These are phyloP conservation scores for Aspidiotus destructor DNA, from an alignment of 2,888 invertebrate genomes.

Conservation along the genomic window DNA sequence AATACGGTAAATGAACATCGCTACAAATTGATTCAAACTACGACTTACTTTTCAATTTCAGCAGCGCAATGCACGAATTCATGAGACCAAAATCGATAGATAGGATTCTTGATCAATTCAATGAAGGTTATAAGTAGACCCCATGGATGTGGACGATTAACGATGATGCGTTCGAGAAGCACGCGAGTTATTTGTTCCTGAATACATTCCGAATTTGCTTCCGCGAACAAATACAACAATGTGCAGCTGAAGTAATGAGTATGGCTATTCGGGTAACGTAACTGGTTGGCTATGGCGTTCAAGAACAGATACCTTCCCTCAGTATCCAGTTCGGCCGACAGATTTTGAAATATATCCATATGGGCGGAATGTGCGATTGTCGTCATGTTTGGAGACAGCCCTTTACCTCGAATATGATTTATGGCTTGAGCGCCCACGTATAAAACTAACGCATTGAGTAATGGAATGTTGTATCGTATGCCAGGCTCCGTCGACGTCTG, in stretches of 20 bases:
- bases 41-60: slow-evolving; percentile 92
- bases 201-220: slow-evolving; percentile 93
- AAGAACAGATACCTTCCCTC: slow-evolving; percentile 96
- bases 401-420: slow-evolving; percentile 77
- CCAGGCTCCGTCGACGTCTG: slow-evolving; percentile 82
- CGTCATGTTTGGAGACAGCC: slow-evolving; percentile 86
- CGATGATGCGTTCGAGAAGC: slow-evolving; percentile 89
- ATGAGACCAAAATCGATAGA: slow-evolving; percentile 97
- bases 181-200: slow-evolving; percentile 97
- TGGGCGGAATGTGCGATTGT: slow-evolving; percentile 98
- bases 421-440: slow-evolving; percentile 98
- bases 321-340: slow-evolving; percentile 94
- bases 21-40: neutral
- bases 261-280: slow-evolving; percentile 98
- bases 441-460: slow-evolving; percentile 94
- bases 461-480: slow-evolving; percentile 83
- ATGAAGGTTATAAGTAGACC: slow-evolving; percentile 97
- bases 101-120: slow-evolving; percentile 95
- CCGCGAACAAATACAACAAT: slow-evolving; percentile 90
- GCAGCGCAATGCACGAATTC: slow-evolving; percentile 99
- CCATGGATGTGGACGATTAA: slow-evolving; percentile 99
- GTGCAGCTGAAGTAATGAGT: slow-evolving; percentile 99
- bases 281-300: slow-evolving; percentile 96
- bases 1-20: no score
- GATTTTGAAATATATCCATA: slow-evolving; percentile 99